phyloP scores from a whole-genome alignment of 2,797 vertebrate genomes.

The Helarctos malayanus region DNA sequence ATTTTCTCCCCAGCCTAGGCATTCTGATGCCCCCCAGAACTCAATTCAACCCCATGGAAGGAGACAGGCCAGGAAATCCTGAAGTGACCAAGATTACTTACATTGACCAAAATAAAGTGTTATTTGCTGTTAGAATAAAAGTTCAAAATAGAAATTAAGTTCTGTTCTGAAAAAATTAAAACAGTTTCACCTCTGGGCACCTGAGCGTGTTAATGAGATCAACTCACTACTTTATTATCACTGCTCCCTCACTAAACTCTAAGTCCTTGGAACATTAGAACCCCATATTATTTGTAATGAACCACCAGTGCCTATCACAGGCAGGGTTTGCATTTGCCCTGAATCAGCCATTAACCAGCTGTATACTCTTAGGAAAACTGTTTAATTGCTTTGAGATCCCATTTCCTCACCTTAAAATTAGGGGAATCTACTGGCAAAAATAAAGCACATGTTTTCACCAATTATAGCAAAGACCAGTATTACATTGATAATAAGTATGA shows the following conservation, averaged over 20 bases:
- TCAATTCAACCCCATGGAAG: neutral
- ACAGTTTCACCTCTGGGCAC: neutral
- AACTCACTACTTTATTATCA: neutral
- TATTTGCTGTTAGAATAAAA: neutral
- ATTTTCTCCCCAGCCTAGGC: neutral
- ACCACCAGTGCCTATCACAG: neutral
- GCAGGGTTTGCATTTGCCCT: neutral
- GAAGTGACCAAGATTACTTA: neutral
- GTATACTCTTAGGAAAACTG: neutral
- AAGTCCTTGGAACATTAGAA: neutral
- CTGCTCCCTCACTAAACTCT: neutral
- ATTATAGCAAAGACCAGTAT: conserved; percentile 70
- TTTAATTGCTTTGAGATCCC: conserved; percentile 65
- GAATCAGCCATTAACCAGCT: conserved; percentile 30
- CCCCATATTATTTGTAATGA: neutral
- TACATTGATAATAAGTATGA: conserved; percentile 52
- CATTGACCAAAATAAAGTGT: conserved; percentile 8
- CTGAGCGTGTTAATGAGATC: conserved; percentile 7
- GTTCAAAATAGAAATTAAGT: conserved; percentile 20
- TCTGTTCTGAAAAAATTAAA: neutral
- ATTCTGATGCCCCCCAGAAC: neutral
- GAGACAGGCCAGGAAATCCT: neutral
- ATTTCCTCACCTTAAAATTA: conserved; percentile 72
- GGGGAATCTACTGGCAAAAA: conserved; percentile 13
- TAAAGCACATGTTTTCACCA: conserved; percentile 39